Conservation (phyloP, 1,140 invertebrate species). For the Drosophila gunungcola region DNA sequence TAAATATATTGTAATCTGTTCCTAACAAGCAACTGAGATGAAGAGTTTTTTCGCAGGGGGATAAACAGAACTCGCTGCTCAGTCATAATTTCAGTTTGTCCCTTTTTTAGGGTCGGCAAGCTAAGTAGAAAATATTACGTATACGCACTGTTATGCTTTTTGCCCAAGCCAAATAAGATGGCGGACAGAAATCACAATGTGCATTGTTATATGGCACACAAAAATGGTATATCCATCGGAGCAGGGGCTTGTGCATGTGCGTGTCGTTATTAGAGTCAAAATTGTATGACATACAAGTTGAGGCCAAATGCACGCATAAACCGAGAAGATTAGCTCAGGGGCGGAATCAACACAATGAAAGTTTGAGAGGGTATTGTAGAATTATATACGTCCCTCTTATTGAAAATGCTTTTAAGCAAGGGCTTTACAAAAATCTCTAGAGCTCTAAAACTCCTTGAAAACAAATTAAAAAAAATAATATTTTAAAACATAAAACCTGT, state of each 20-base stretch:
- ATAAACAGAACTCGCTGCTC: not conserved
- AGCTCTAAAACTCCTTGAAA: too few relatives aligned
- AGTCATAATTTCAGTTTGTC: constrained; percentile 26
- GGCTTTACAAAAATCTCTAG: too few relatives aligned
- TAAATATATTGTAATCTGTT: constrained; percentile 29
- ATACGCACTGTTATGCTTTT: constrained; percentile 55
- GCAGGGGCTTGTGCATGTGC: constrained; percentile 34
- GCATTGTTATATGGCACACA: constrained; percentile 57
- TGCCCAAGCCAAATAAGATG: constrained; percentile 32
- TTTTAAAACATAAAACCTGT: too few relatives aligned
- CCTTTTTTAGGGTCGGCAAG: constrained; percentile 42
- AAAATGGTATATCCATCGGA: constrained; percentile 49
- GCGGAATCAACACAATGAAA: not conserved
- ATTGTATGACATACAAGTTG: constrained; percentile 66
- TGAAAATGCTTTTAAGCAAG: too few relatives aligned
- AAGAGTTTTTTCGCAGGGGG: constrained; percentile 11
- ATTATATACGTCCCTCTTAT: too few relatives aligned
- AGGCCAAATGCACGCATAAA: constrained; percentile 70
- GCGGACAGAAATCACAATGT: constrained; percentile 45
- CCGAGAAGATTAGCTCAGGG: constrained; percentile 1
- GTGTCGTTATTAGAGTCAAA: constrained; percentile 64
- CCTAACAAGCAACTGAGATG: constrained; percentile 17
- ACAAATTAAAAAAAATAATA: not conserved
- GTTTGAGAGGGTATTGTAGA: too few relatives aligned
- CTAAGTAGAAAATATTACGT: constrained; percentile 63